These are phyloP conservation scores for Drosophila equinoxialis DNA, from an alignment of 1,140 invertebrate species.

Conservation along the genomic window DNA sequence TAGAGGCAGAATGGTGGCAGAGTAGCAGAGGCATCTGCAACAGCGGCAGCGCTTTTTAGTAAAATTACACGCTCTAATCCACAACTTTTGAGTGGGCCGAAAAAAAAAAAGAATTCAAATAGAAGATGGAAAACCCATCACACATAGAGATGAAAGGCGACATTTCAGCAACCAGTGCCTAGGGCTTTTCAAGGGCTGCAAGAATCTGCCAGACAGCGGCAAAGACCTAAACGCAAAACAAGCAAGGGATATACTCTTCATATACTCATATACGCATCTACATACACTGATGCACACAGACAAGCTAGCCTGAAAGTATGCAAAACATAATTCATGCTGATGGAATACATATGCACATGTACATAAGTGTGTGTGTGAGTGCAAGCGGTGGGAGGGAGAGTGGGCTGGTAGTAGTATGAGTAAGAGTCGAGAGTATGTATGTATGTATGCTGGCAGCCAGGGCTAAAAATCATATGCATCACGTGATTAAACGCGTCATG, in stretches of 20 bases:
- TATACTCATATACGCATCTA: constrained; percentile 12
- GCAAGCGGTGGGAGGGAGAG: neutral
- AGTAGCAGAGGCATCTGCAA: neutral
- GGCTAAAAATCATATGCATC: constrained; percentile 82
- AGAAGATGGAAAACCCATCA: constrained; percentile 19
- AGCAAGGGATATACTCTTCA: constrained; percentile 30
- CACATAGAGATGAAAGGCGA: constrained; percentile 68
- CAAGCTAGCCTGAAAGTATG: constrained; percentile 59
- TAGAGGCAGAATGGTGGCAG: neutral
- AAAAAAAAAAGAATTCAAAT: constrained; percentile 10
- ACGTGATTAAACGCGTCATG: constrained; percentile 82
- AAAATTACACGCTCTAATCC: constrained; percentile 78
- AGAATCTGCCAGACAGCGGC: constrained; percentile 64
- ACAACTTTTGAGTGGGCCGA: constrained; percentile 68
- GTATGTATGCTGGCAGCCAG: constrained; percentile 25
- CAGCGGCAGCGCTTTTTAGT: constrained; percentile 57
- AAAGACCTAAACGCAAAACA: constrained; percentile 68
- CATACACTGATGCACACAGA: constrained; percentile 1
- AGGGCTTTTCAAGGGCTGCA: constrained; percentile 61
- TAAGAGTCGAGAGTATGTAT: neutral
- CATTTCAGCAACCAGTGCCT: constrained; percentile 51
- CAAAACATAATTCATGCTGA: constrained; percentile 82
- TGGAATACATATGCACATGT: constrained; percentile 71
- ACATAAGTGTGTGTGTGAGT: constrained; percentile 24
- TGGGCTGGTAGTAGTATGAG: neutral